Evolutionary conservation across 2,113 vertebrate genomes (phyloP).

Genomic region (Empidonax alnorum): DNA sequence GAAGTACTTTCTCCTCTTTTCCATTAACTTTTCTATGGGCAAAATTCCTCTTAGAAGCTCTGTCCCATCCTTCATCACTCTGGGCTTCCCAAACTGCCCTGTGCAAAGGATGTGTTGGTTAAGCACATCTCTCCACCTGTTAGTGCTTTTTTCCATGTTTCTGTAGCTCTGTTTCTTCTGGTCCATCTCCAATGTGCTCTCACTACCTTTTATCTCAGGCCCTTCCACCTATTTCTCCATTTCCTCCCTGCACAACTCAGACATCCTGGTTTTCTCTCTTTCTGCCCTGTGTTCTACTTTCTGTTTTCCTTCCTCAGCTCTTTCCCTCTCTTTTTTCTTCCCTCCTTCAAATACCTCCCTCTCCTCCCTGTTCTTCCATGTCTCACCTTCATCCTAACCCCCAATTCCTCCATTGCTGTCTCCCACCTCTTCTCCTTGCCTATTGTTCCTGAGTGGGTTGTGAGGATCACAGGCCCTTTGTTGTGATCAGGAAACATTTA

Average conservation of each 20-base stretch:
- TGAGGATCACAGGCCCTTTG: not conserved
- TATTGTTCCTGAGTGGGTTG: not conserved
- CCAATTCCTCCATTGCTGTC: not conserved
- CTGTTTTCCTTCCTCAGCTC: not conserved
- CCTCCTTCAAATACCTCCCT: not conserved
- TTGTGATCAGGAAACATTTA: conserved; percentile 48
- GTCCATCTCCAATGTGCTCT: not conserved
- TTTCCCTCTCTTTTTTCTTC: not conserved
- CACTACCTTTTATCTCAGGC: not conserved
- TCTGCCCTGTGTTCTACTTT: not conserved
- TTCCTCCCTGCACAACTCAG: not conserved
- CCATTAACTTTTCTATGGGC: not conserved
- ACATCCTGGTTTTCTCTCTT: not conserved
- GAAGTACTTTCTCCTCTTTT: not conserved
- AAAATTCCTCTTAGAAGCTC: not conserved
- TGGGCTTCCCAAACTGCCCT: not conserved
- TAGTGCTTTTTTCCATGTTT: not conserved
- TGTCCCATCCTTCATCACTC: not conserved
- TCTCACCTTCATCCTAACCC: not conserved
- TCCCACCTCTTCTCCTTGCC: not conserved
- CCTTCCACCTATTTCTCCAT: not conserved
- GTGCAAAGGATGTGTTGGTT: not conserved
- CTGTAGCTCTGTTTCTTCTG: not conserved
- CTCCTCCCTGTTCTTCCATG: not conserved
- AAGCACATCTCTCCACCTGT: not conserved